Percentiles rank a stretch among this genome's conserved stretches.
Evolutionary conservation across 2,888 invertebrate species (phyloP).

Genomic region (Polydrusus cervinus): DNA sequence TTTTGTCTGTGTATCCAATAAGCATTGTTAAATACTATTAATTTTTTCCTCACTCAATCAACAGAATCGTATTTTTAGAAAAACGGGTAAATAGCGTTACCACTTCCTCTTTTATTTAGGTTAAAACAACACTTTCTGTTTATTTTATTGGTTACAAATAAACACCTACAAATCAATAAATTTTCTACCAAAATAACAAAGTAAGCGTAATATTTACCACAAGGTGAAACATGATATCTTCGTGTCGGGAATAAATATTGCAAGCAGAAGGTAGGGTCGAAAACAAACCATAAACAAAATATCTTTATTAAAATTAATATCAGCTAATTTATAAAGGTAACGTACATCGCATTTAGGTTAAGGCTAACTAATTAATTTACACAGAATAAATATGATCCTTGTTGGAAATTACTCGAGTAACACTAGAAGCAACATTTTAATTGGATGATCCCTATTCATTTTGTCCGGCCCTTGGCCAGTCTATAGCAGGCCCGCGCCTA

Average conservation of each 20-base stretch:
- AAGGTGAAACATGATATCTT: conserved; percentile 1
- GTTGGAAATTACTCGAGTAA: not conserved
- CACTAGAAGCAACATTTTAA: not conserved
- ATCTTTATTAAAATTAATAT: conserved; percentile 22
- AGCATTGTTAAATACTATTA: too few species aligned
- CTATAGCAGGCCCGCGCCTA: too few species aligned
- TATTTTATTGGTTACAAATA: not conserved
- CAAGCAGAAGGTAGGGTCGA: not conserved
- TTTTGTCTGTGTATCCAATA: too few species aligned
- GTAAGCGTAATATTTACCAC: not conserved
- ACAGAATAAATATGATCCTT: conserved; percentile 13
- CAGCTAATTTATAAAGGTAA: conserved; percentile 7
- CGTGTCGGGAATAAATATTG: conserved; percentile 1
- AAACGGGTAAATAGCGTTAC: too few species aligned
- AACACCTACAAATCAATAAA: not conserved
- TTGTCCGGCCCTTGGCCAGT: not conserved
- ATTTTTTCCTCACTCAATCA: too few species aligned
- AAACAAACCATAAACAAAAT: conserved; percentile 19
- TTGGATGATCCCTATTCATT: not conserved
- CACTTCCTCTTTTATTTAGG: too few species aligned
- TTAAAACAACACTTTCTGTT: too few species aligned
- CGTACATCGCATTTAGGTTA: not conserved
- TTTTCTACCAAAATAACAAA: not conserved
- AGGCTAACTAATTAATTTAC: conserved; percentile 11
- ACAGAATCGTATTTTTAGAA: too few species aligned